Base-by-base conservation (phyloP, 2,888 invertebrate species). In the Scrobipalpa costella region DNA sequence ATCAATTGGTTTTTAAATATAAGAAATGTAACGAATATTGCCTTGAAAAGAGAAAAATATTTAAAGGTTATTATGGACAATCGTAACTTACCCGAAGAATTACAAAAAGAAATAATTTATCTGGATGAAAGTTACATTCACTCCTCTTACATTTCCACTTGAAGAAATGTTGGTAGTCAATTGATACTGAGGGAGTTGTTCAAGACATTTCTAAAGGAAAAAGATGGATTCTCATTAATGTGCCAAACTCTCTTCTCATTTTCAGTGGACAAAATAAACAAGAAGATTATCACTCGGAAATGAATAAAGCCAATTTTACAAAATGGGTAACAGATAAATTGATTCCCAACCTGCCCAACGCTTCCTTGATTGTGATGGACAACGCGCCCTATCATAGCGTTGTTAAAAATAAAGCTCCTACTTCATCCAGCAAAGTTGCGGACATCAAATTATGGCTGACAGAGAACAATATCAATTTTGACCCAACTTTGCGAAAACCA, bases 201-300 rank as follows among this genome's bases (percentile, higher is more conserved):
- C 2, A 7, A 11, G 17, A 40, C 17, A 60, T 59, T 33, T 67
- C 63, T 9, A 47, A 57, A 36, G 68, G 66, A 5, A 64, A 66
- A 63, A 38, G 64, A 21, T 65, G 27, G 9, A 64, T 68, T 44
- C 64, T 68, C 27, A 62, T 66, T 0, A 61, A 68, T 61, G 64
- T 68, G 11, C 21, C 60, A 7, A 64, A 65, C 50, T 64, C 63
- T 3, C 11, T 44, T 2, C 40, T 67, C 19, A 36, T 65, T 19
- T 68, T 65, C 34, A 63, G 60, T 40, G 58, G 52, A 9, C 59
- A 66, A 49, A 60, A 59, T 5, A 62, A 66, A 15, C 21, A 17
- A 13, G 64, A 57, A 13, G 66, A 66, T 19, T 66, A 66, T 47
- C 66, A 64, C 33, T 36, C 64, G 17, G 64, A 67, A 1, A 66